Evolutionary conservation across 2,113 vertebrate species (phyloP), one percentile per base, ranked within the genome.

Genomic region (Ammodytes dubius): DNA sequence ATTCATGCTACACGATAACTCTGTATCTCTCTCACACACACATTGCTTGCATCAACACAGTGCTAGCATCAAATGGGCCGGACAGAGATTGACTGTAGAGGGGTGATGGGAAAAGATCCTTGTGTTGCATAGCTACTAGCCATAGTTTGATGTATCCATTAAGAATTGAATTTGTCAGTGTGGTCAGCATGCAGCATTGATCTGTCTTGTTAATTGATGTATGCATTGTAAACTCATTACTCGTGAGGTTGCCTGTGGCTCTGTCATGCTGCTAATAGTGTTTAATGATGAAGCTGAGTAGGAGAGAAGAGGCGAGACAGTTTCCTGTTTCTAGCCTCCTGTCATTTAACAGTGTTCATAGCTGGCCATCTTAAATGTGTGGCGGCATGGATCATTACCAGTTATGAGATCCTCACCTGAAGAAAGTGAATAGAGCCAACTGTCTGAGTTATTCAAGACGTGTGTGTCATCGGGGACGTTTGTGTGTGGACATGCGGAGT

Each of bases 101-200:
- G 61, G 59, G 52, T 2, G 39, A 57, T 8, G 50, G 74, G 77
- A 87, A 49, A 77, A 13, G 68, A 78, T 70, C 83, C 69, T 37
- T 58, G 73, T 73, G 65, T 6, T n/a, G 53, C 10, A 2, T 56
- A 5, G 69, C 70, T 78, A 7, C 70, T 57, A 82, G 81, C 43
- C 74, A 63, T 80, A 49, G 37, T 82, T 46, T 71, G 82, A 86
- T 54, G 63, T 71, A 35, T 83, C 66, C 75, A 75, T 85, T 81
- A 56, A 72, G 90, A 66, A 83, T 67, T 54, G 69, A 64, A 85
- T 82, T 68, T 83, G 83, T 89, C 81, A 82, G 65, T 14, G 57
- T 74, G 81, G 68, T 81, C 79, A 71, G 35, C 75, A 53, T 1
- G 42, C 7, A 42, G 64, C 71, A 84, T 91, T 40, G 87, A 88